Conservation (phyloP, 30 jellyfish, hydroid and myxozoan species). For the Pseudorhiza aurosa region DNA sequence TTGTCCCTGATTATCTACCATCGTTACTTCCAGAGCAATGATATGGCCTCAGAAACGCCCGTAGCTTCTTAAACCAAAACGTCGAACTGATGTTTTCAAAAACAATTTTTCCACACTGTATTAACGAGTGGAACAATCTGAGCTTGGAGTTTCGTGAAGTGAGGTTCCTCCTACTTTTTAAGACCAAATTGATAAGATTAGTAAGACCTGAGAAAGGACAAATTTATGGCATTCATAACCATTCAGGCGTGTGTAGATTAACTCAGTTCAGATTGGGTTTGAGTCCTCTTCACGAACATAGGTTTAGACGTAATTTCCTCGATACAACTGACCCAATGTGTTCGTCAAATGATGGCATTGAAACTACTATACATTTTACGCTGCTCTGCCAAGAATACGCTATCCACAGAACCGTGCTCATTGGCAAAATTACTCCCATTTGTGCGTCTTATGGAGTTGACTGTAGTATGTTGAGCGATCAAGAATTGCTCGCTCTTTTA, state of each 20-base stretch:
- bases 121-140: background rate
- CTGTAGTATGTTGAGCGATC: conserved; percentile 22
- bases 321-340: conserved; percentile 46
- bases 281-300: too few relatives aligned
- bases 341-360: conserved; percentile 24
- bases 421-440: conserved; percentile 15
- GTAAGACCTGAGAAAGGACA: too few relatives aligned
- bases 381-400: conserved; percentile 53
- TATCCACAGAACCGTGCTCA: conserved; percentile 37
- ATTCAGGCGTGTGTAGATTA: too few relatives aligned
- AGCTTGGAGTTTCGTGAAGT: too few relatives aligned
- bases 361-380: conserved; percentile 8
- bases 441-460: conserved; percentile 48
- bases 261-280: too few relatives aligned
- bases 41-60: conserved; percentile 5
- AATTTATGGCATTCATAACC: too few relatives aligned
- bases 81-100: conserved; percentile 30
- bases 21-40: conserved; percentile 27
- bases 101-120: background rate
- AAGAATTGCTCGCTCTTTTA: conserved; percentile 25
- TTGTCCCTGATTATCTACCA: conserved; percentile 22
- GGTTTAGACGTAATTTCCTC: too few relatives aligned
- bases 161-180: too few relatives aligned
- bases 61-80: conserved; percentile 6
- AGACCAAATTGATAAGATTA: too few relatives aligned